Conservation (phyloP, 2,113 vertebrate species). For the Hippocampus mohnikei region DNA sequence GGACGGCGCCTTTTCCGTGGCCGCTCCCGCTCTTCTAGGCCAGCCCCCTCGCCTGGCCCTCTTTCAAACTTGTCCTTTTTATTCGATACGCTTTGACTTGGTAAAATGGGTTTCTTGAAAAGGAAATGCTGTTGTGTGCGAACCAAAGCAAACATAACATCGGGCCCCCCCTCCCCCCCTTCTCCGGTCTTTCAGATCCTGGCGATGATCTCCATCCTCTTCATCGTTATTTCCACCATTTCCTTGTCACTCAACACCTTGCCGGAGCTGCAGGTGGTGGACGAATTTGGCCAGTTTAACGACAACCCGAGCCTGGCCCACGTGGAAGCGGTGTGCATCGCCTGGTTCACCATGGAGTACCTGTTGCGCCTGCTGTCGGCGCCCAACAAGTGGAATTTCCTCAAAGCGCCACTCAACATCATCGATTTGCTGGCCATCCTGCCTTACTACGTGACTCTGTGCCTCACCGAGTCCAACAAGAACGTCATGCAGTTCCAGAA, state of each 20-base stretch:
- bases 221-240: conserved; percentile 96
- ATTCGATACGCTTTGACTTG: too few relatives aligned
- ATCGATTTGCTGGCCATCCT: conserved; percentile 95
- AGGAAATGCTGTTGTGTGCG: background rate
- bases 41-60: too few relatives aligned
- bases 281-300: conserved; percentile 90
- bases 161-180: background rate
- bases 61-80: too few relatives aligned
- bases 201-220: conserved; percentile 95
- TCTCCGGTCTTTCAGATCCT: conserved; percentile 78
- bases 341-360: conserved; percentile 99
- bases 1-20: too few relatives aligned
- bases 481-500: conserved; percentile 98
- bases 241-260: conserved; percentile 96
- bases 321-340: conserved; percentile 94
- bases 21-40: too few relatives aligned
- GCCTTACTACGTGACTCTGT: conserved; percentile 96
- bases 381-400: conserved; percentile 96
- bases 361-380: conserved; percentile 91
- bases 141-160: too few relatives aligned
- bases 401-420: conserved; percentile 94
- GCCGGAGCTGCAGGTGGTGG: conserved; percentile 90
- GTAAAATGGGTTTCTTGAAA: background rate
- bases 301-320: conserved; percentile 94
- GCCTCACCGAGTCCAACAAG: conserved; percentile 95